Conservation (phyloP, 2,888 invertebrate genomes). For the Chelonus formosanus region DNA sequence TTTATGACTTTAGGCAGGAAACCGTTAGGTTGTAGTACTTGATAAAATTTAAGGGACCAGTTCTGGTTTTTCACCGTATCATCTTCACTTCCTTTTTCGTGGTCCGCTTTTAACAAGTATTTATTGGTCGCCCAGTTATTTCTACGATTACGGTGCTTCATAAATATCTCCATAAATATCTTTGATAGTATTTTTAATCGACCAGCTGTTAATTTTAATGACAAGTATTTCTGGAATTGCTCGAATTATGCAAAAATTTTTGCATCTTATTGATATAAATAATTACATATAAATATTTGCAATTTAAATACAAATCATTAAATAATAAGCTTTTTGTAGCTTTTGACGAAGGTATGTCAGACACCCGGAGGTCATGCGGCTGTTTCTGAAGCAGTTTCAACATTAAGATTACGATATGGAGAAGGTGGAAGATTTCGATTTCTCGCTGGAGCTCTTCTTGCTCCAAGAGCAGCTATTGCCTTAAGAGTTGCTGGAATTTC, state of each 20-base stretch:
- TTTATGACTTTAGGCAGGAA: background rate
- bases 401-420: slow-evolving; percentile 85
- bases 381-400: slow-evolving; percentile 90
- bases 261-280: no score
- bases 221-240: no score
- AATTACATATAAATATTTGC: no score
- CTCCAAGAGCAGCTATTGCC: slow-evolving; percentile 72
- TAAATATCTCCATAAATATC: background rate
- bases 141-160: slow-evolving; percentile 20
- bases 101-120: background rate
- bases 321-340: slow-evolving; percentile 66
- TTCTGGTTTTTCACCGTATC: slow-evolving; percentile 1
- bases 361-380: slow-evolving; percentile 81
- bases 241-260: no score
- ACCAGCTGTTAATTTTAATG: no score
- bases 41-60: slow-evolving; percentile 8
- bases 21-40: slow-evolving; percentile 7
- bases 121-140: slow-evolving; percentile 22
- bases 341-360: slow-evolving; percentile 85
- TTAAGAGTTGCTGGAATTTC: slow-evolving; percentile 81
- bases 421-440: slow-evolving; percentile 93
- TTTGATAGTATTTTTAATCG: background rate
- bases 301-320: no score
- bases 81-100: background rate
- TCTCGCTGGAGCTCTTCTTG: slow-evolving; percentile 87